Evolutionary conservation across 1,140 invertebrate genomes (phyloP), one percentile per base, ranked within the genome.

Genomic region (Diorhabda elongata): DNA sequence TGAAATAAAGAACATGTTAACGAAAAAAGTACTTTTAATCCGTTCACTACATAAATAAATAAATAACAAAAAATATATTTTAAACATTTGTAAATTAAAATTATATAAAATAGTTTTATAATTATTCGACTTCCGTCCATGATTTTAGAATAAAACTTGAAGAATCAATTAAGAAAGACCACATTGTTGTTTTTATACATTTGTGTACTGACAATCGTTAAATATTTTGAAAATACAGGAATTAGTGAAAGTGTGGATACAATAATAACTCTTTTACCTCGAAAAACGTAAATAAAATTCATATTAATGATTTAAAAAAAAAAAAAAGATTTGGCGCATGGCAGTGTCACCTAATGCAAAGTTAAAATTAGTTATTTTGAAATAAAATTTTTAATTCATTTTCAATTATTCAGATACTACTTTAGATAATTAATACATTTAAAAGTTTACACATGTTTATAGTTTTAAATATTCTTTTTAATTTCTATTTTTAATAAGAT

Each of bases 51-150:
- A 52, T 52, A 52, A 52, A 52, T 52, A 52, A 52, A 52, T 52
- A 52, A 52, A 52, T 52, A 52, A 52, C 47, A 52, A 52, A 52
- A 52, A 52, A 52, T 52, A 52, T 52, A 52, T 52, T 52, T 52
- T 52, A 52, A 52, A 52, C 47, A 52, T 52, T 52, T 52, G 47
- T 52, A 52, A 52, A 52, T 52, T 52, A 52, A 52, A 52, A 52
- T 52, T 52, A 52, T 52, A 52, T 52, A 52, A 52, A 52, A 52
- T 52, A 52, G 47, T 52, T 52, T 26, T 52, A 52, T 52, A 52
- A 52, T 52, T 52, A 52, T 52, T 52, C 47, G 47, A 52, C 47
- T 52, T 8, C 6, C n/a, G 47, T 52, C 47, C 6, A 52, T 52
- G 47, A 8, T 52, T 52, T 52, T 8, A 52, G n/a, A 52, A 8